Conservation (phyloP, 2,113 vertebrate species). For the Mustelus asterias region DNA sequence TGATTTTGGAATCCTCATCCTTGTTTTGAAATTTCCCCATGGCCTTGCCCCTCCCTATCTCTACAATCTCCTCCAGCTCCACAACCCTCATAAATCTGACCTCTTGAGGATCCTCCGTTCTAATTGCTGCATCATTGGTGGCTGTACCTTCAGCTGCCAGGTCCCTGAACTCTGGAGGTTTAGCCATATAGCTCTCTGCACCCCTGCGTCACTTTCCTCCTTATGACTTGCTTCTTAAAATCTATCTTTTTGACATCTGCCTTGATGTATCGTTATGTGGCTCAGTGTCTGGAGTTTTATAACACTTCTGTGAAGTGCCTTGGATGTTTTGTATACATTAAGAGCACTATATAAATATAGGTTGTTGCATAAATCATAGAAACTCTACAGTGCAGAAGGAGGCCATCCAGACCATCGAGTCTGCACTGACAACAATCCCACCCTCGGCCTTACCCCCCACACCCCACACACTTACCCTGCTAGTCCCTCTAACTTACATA, state of each 20-base stretch:
- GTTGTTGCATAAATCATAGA: too few species aligned
- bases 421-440: too few species aligned
- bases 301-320: not conserved
- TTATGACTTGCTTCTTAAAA: not conserved
- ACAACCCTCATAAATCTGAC: too few species aligned
- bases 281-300: not conserved
- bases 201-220: not conserved
- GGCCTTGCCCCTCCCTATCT: not conserved
- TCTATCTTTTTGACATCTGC: too few species aligned
- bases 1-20: not conserved
- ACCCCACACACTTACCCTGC: too few species aligned
- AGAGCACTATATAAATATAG: too few species aligned
- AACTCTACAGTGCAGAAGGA: too few species aligned
- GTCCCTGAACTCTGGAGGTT: not conserved
- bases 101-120: not conserved
- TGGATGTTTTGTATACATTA: too few species aligned
- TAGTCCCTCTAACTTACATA: too few species aligned
- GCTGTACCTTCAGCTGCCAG: not conserved
- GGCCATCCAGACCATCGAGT: too few species aligned
- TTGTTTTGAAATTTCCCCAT: not conserved
- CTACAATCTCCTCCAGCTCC: not conserved
- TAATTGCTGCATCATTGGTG: not conserved
- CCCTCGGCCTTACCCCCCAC: too few species aligned
- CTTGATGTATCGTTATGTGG: not conserved
- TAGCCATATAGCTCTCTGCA: too few species aligned